These are phyloP conservation scores for Drosophila nr. medialis DNA, from an alignment of 2,888 invertebrate species.

Conservation along the genomic window DNA sequence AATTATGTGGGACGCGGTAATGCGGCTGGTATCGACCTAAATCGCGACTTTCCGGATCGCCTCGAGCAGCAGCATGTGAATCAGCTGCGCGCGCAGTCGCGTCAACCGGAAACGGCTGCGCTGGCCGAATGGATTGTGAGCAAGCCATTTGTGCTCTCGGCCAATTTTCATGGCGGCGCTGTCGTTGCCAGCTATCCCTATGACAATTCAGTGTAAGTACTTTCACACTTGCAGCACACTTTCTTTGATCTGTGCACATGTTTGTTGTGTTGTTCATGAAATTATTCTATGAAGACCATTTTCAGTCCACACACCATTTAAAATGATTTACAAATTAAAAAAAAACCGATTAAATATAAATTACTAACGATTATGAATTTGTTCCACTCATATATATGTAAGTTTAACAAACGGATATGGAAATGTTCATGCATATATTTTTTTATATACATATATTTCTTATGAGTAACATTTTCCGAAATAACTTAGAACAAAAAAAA, in stretches of 20 bases:
- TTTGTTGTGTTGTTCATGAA: not conserved
- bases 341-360: not conserved
- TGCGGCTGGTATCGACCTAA: constrained; percentile 92
- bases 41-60: constrained; percentile 97
- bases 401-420: not conserved
- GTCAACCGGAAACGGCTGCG: constrained; percentile 95
- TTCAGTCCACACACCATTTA: not conserved
- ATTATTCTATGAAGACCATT: not conserved
- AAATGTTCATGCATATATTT: not conserved
- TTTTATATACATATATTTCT: too few species aligned
- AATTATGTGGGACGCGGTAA: constrained; percentile 91
- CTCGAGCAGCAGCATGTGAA: constrained; percentile 86
- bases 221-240: not conserved
- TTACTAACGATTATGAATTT: not conserved
- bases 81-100: constrained; percentile 84
- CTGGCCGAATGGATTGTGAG: constrained; percentile 95
- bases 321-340: not conserved
- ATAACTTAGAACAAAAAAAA: not conserved
- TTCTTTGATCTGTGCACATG: not conserved
- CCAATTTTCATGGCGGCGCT: constrained; percentile 98
- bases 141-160: constrained; percentile 96
- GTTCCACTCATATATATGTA: not conserved
- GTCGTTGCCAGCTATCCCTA: constrained; percentile 99
- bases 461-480: not conserved
- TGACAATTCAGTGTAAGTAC: constrained; percentile 91